Base-by-base conservation (phyloP, 2,888 invertebrate species). In the Pomacea canaliculata region DNA sequence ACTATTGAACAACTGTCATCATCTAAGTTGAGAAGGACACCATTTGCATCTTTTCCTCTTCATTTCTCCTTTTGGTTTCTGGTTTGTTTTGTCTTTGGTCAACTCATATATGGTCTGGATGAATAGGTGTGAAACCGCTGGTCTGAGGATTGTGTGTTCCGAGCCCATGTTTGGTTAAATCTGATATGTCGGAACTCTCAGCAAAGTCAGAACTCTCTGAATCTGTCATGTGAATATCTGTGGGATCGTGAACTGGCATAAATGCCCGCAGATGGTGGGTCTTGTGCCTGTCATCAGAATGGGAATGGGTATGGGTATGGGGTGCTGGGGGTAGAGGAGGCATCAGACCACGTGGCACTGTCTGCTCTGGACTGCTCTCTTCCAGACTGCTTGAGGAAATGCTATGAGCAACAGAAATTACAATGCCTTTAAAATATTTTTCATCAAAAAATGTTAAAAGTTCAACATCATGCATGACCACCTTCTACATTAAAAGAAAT, bases 151-250 rank as follows among this genome's bases (percentile, higher is more conserved):
- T n/a, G 18, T 69, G 72, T 16, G 46, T 51, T 18, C 69, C 27
- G 37, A 74, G 48, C 9, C 62, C 69, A 23, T 80, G 78, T 48
- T 71, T 73, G 16, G 59, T 49, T n/a, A 74, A 19, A 16, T 77
- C 77, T 7, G 77, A 70, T 70, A 86, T 85, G 77, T 86, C 87
- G 23, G 85, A 80, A 1, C 84, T 83, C 59, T 88, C 87, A 2
- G 83, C 82, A 62, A 86, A 83, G 72, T 88, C 87, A 0, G 86
- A 84, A 16, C 82, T 82, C 71, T 88, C 88, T 13, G 87, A 88
- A 77, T 88, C 88, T 65, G 87, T 87, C 70, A 86, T 86, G 75
- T 85, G 85, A 81, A 86, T 86, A 67, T 88, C 87, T 9, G 83
- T 81, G 37, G 85, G 82, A 69, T 85, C 85, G 49, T 83, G 68